Evolutionary conservation across 2,888 invertebrate species (phyloP), one percentile per base, ranked within the genome.

Genomic region (Belgica antarctica): DNA sequence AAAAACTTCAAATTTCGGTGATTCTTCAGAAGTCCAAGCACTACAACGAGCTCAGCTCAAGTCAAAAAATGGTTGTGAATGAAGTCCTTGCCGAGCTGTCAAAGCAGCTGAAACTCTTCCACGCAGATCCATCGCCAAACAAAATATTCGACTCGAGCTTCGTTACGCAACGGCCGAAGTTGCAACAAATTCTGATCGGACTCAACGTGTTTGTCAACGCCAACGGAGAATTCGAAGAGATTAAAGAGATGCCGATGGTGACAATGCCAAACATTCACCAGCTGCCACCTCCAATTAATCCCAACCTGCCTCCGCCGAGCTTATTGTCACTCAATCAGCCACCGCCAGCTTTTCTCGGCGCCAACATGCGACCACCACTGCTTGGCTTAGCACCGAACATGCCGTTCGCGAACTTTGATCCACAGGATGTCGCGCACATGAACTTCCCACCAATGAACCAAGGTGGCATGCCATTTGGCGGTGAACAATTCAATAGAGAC

Each of bases 41-140:
- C 84, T 89, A 88, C 75, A 87, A 86, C 76, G 87, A 86, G 72
- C 79, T 89, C 61, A 88, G 87, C 74, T 87, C 87, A 70, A 88
- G 87, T 73, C 86, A 87, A 76, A 89, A 89, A 79, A 84, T 89
- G 73, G 84, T 86, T 78, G 84, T 88, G 0, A 89, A 88, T 76
- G 87, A 88, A 75, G 83, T 89, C 76, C 77, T 89, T 75, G 85
- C 86, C 1, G 81, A 84, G 25, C 82, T 87, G 10, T 84, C 86
- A 5, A 84, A 83, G 73, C 83, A 83, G 77, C 78, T 85, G 22
- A 86, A 87, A 76, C 85, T 83, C 74, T 83, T 82, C 73, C 84
- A 87, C 72, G 86, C 85, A 75, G 85, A 85, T 74, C 82, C 82
- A 62, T 77, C 78, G 25, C 77, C 81, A 1, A 83, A 83, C 69